A percentile compares a stretch with the other conserved stretches of the same genome.
Evolutionary conservation across 1,140 invertebrate species (phyloP).

Genomic region (Acromyrmex echinatior): DNA sequence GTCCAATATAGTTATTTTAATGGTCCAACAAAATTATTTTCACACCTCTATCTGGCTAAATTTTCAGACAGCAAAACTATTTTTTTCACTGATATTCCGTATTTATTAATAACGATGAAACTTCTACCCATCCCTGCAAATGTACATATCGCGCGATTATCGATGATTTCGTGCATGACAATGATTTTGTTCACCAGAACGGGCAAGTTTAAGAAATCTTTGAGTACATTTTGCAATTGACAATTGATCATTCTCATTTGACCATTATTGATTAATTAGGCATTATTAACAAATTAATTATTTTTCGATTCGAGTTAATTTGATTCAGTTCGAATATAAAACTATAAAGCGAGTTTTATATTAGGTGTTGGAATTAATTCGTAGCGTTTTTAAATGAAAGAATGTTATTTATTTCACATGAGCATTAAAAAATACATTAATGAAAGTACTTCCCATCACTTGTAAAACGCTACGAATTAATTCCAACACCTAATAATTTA

Average conservation of each 20-base stretch:
- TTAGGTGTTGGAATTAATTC: too few relatives aligned
- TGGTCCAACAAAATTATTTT: too few relatives aligned
- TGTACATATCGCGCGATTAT: background rate
- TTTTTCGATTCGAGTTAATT: background rate
- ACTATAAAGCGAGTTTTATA: slow-evolving; percentile 27
- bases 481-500: too few relatives aligned
- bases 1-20: too few relatives aligned
- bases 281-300: slow-evolving; percentile 3
- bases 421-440: too few relatives aligned
- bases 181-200: background rate
- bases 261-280: background rate
- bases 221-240: background rate
- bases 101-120: slow-evolving; percentile 18
- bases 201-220: background rate
- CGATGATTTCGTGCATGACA: background rate
- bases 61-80: too few relatives aligned
- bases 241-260: background rate
- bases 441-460: too few relatives aligned
- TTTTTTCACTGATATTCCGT: background rate
- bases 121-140: background rate
- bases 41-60: too few relatives aligned
- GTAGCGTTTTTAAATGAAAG: too few relatives aligned
- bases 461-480: too few relatives aligned
- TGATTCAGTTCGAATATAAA: background rate
- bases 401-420: too few relatives aligned